Conservation (phyloP, 2,113 vertebrate species). For the Hemiprocne comata region DNA sequence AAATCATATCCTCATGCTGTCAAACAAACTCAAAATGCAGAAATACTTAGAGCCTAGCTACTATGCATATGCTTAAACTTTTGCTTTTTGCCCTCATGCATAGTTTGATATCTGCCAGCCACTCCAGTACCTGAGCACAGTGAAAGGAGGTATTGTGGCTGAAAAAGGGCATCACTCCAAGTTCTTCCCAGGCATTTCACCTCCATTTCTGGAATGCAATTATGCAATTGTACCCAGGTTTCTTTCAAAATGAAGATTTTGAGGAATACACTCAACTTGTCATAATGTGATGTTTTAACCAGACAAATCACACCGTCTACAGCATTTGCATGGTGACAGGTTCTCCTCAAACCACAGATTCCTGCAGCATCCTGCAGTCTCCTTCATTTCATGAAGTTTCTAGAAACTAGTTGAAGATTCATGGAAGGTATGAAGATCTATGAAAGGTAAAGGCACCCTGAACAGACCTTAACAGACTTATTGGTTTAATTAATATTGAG, state of each 20-base stretch:
- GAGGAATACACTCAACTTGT: not conserved
- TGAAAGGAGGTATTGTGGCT: not conserved
- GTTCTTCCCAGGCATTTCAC: not conserved
- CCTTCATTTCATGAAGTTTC: not conserved
- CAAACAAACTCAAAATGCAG: not conserved
- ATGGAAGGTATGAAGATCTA: not conserved
- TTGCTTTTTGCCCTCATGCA: not conserved
- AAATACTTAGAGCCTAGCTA: not conserved
- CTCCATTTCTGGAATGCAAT: not conserved
- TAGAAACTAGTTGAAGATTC: not conserved
- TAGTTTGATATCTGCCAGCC: not conserved
- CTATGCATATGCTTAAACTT: not conserved
- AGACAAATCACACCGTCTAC: not conserved
- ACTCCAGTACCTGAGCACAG: not conserved
- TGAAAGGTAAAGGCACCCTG: not conserved
- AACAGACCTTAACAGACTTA: not conserved
- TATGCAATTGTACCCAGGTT: not conserved
- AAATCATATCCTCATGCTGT: not conserved
- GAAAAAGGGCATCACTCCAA: not conserved
- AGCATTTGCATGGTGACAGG: not conserved
- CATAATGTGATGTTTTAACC: not conserved
- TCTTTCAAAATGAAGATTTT: not conserved
- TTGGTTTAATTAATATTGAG: not conserved
- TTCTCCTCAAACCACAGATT: not conserved
- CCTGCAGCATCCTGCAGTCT: not conserved